Conservation (phyloP, 2,113 vertebrate genomes). For the Neogobius melanostomus region DNA sequence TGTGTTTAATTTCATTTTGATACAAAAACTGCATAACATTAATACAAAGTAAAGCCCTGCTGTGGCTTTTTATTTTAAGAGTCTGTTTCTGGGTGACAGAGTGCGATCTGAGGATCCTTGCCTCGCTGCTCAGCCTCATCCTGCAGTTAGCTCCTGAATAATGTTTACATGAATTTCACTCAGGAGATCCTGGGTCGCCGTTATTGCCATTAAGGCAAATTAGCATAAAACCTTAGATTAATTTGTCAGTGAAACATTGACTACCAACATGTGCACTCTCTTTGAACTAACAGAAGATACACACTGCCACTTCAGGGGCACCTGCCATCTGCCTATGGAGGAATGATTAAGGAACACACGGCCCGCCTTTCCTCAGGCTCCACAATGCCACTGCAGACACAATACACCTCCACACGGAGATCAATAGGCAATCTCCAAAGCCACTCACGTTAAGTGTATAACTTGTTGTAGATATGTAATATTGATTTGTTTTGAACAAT, state of each 20-base stretch:
- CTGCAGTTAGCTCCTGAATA: conserved; percentile 55
- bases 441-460: conserved; percentile 64
- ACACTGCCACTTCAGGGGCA: conserved; percentile 42
- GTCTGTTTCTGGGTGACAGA: conserved; percentile 56
- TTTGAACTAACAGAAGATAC: conserved; percentile 17
- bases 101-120: conserved; percentile 54
- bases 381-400: conserved; percentile 53
- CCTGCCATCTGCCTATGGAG: conserved; percentile 47
- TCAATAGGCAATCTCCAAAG: conserved; percentile 73
- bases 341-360: conserved; percentile 58
- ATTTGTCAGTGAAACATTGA: conserved; percentile 18
- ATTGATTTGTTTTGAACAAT: conserved; percentile 73
- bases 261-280: conserved; percentile 9
- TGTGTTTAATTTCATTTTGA: conserved; percentile 10
- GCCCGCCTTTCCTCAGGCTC: conserved; percentile 38
- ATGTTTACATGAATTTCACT: conserved; percentile 67
- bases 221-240: conserved; percentile 7
- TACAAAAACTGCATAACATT: conserved; percentile 15
- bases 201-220: conserved; percentile 40
- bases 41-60: conserved; percentile 12
- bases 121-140: conserved; percentile 56
- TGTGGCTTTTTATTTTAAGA: conserved; percentile 11
- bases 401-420: conserved; percentile 48
- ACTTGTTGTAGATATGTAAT: conserved; percentile 69
- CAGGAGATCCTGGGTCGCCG: conserved; percentile 49